These are phyloP conservation scores for Acromyrmex heyeri DNA, from an alignment of 1,140 invertebrate species.

Conservation along the genomic window DNA sequence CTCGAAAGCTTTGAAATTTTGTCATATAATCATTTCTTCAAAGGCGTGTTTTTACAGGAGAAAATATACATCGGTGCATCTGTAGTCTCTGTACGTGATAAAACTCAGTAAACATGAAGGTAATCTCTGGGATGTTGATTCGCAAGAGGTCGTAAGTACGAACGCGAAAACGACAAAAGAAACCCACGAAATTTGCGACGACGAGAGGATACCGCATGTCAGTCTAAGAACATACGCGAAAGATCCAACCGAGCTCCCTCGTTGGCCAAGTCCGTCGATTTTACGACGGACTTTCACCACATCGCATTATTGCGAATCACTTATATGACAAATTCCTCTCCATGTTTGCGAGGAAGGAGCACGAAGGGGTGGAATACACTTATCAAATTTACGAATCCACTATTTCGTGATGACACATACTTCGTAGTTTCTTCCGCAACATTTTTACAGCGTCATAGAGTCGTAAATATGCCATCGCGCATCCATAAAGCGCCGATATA, in stretches of 20 bases:
- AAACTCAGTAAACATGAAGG: constrained; percentile 31
- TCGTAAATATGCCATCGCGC: constrained; percentile 50
- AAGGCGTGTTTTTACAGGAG: constrained; percentile 9
- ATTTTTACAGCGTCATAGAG: constrained; percentile 24
- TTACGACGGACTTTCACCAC: not conserved
- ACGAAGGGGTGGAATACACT: not conserved
- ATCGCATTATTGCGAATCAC: constrained; percentile 43
- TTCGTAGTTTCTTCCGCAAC: constrained; percentile 1
- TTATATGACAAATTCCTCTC: constrained; percentile 32
- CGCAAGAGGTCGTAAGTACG: not conserved
- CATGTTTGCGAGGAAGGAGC: not conserved
- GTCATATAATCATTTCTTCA: constrained; percentile 33
- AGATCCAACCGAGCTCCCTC: not conserved
- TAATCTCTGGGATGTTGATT: not conserved
- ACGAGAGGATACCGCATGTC: not conserved
- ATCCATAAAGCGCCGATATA: constrained; percentile 36
- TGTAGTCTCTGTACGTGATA: constrained; percentile 41
- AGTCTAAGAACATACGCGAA: not conserved
- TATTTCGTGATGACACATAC: constrained; percentile 32
- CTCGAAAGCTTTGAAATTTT: not conserved
- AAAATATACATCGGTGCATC: constrained; percentile 9
- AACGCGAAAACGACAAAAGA: not conserved
- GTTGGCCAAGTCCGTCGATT: not conserved
- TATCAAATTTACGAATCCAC: constrained; percentile 63
- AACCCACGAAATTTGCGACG: not conserved